Evolutionary conservation across 2,888 invertebrate genomes (phyloP).

Genomic region (Heliconius sara): DNA sequence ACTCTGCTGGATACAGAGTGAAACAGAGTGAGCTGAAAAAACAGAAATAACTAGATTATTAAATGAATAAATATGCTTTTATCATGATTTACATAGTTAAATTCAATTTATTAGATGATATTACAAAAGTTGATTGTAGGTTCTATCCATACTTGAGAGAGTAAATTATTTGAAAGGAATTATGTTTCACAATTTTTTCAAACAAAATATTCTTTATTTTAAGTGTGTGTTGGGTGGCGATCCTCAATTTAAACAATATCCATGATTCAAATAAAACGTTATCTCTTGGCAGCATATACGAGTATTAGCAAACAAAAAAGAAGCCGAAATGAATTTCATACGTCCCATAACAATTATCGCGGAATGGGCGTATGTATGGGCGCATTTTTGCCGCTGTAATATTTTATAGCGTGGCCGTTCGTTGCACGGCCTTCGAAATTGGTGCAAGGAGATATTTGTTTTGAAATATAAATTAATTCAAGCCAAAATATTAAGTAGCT

Average conservation of each 20-base stretch:
- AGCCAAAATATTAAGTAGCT: too few relatives aligned
- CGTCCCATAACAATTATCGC: conserved; percentile 68
- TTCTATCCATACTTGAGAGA: neutral
- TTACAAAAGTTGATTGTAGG: neutral
- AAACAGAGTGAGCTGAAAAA: neutral
- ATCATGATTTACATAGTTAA: neutral
- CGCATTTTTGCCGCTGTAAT: conserved; percentile 68
- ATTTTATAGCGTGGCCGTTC: conserved; percentile 68
- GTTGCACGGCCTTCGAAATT: conserved; percentile 49
- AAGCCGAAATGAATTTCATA: conserved; percentile 58
- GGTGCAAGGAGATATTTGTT: conserved; percentile 45
- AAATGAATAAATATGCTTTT: neutral
- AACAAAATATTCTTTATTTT: too few relatives aligned
- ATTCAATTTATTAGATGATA: neutral
- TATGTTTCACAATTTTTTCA: neutral
- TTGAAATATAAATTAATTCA: too few relatives aligned
- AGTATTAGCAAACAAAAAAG: conserved; percentile 47
- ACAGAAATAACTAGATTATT: neutral
- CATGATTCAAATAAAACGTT: conserved; percentile 34
- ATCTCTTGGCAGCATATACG: conserved; percentile 46
- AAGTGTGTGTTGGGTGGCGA: neutral
- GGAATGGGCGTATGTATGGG: conserved; percentile 54
- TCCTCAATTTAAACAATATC: neutral
- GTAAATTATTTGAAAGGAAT: neutral
- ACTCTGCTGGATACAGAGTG: neutral